phyloP scores from a whole-genome alignment of 2,797 vertebrate species.

The Coendou prehensilis region DNA sequence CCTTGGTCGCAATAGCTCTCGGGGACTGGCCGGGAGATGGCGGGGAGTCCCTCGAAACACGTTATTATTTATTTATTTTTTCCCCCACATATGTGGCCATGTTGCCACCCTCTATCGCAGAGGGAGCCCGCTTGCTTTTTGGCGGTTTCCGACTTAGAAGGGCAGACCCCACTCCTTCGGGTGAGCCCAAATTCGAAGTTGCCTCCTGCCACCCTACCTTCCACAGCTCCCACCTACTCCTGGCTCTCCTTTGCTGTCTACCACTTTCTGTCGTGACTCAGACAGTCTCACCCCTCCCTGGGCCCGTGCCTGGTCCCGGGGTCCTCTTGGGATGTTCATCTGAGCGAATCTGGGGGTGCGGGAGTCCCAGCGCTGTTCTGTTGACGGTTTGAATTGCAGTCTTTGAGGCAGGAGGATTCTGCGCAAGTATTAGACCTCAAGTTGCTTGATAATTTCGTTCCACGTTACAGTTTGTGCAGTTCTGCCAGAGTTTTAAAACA shows the following conservation, averaged over 20 bases:
- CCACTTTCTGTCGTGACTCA: not conserved
- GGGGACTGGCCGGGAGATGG: not conserved
- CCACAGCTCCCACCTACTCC: too few relatives aligned
- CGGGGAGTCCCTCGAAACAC: not conserved
- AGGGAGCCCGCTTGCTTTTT: not conserved
- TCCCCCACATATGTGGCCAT: not conserved
- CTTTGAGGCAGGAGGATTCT: not conserved
- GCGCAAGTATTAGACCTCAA: not conserved
- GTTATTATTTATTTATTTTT: not conserved
- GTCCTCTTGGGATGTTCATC: not conserved
- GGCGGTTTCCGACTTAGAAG: not conserved
- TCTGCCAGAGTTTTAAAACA: conserved; percentile 37
- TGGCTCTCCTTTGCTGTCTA: not conserved
- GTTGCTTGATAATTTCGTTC: not conserved
- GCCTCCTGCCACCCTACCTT: not conserved
- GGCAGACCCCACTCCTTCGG: not conserved
- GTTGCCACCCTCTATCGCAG: conserved; percentile 3
- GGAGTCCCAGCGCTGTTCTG: not conserved
- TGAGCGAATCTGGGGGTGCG: not conserved
- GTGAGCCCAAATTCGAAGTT: not conserved
- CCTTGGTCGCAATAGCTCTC: not conserved
- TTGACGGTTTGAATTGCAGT: not conserved
- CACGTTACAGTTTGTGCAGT: conserved; percentile 24
- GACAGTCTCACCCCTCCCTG: not conserved
- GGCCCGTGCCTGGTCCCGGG: not conserved